Percentiles rank a stretch among this genome's conserved stretches.
Conservation (phyloP, 35 echinoderm and acorn worm species). For the Holothuria glaberrima region DNA sequence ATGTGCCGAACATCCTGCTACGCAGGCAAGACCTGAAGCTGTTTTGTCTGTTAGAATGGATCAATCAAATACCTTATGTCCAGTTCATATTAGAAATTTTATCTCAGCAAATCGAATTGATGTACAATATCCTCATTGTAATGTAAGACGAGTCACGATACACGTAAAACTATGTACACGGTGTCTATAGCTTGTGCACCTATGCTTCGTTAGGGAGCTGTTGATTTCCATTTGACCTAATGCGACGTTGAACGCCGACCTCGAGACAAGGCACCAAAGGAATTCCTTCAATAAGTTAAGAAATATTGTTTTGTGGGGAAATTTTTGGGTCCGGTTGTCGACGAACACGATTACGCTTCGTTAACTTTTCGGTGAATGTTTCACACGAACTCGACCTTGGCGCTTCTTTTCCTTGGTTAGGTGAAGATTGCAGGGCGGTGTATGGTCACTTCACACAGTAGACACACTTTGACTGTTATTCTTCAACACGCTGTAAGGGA, state of each 20-base stretch:
- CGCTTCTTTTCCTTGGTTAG: slow-evolving; percentile 2
- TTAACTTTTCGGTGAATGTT: slow-evolving; percentile 24
- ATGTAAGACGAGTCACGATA: too few relatives aligned
- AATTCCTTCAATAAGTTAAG: neutral
- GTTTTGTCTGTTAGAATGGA: too few relatives aligned
- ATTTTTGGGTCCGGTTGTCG: neutral
- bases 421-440: neutral
- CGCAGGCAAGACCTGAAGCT: too few relatives aligned
- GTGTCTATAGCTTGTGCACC: too few relatives aligned
- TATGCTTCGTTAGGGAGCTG: too few relatives aligned
- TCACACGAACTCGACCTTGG: slow-evolving; percentile 30
- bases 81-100: too few relatives aligned
- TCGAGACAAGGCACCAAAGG: neutral
- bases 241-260: neutral
- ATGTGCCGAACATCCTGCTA: too few relatives aligned
- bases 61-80: too few relatives aligned
- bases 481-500: too few relatives aligned
- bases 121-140: too few relatives aligned
- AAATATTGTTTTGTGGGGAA: neutral
- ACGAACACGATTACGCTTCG: slow-evolving; percentile 2
- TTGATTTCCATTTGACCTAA: neutral
- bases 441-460: slow-evolving; percentile 11
- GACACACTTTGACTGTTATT: neutral
- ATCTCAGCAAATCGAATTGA: too few relatives aligned
- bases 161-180: too few relatives aligned